phyloP scores from a whole-genome alignment of 2,113 vertebrate species.

The Phylloscopus trochiloides region DNA sequence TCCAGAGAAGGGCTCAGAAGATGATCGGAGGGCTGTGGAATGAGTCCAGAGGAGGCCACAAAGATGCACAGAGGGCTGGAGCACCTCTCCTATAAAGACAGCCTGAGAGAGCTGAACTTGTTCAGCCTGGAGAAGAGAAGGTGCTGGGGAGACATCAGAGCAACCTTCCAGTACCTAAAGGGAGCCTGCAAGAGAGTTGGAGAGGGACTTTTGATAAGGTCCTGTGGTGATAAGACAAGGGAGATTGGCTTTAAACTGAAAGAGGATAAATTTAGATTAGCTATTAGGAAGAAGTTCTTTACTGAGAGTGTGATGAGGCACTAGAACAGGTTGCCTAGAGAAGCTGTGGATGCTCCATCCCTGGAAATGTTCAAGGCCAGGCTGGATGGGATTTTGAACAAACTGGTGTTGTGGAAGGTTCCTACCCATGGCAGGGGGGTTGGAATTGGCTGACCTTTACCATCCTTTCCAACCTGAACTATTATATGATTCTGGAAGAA shows the following conservation, averaged over 20 bases:
- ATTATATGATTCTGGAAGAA: neutral
- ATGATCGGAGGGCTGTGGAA: neutral
- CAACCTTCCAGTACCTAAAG: neutral
- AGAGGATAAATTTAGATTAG: neutral
- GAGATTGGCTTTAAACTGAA: neutral
- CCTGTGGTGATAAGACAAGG: too few species aligned
- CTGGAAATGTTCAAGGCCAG: neutral
- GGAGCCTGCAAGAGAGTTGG: neutral
- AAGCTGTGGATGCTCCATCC: neutral
- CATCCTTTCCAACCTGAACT: neutral
- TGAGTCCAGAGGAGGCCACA: neutral
- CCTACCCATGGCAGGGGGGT: rapidly evolving
- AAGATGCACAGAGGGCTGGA: neutral
- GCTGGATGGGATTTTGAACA: neutral
- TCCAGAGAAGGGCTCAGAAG: too few species aligned
- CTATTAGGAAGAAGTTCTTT: neutral
- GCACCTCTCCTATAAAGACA: neutral
- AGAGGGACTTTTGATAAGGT: neutral
- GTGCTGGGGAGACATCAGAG: rapidly evolving
- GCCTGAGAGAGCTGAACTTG: neutral
- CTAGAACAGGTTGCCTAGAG: neutral
- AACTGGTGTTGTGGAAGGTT: neutral
- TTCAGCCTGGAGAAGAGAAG: neutral
- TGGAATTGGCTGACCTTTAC: neutral
- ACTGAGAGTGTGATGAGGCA: neutral